Base-by-base conservation (phyloP, 2,888 invertebrate species). In the Gnatocerus cornutus region DNA sequence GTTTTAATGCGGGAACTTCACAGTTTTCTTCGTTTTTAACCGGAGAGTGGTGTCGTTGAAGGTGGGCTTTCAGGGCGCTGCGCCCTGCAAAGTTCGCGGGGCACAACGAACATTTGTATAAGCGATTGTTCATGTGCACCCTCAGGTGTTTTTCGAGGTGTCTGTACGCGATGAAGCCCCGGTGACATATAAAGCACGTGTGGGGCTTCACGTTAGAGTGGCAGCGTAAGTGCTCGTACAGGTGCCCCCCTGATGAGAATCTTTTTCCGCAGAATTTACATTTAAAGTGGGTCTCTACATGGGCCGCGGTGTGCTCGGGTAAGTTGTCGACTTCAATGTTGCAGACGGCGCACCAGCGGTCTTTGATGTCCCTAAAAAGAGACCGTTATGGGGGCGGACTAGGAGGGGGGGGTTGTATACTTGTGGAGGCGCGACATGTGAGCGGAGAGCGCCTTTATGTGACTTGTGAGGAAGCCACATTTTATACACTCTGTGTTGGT, bases 341-440 rank as follows among this genome's bases (percentile, higher is more conserved):
- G 69, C 83, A 83, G 30, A 70, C 53, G 1, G 74, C 71, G 71
- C 83, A 83, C 82, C 82, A 83, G 33, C 69, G 69, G 16, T 75
- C 72, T 65, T 80, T 82, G 39, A 76, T 46, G 14, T 80, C 79
- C 55, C 82, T 82, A 78, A 73, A 63, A 53, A 4, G 4, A 21
- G 21, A 4, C 1, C 1, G 21, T 21, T 21, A 21, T 21, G 21
- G 21, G 4, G 21, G n/a, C n/a, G 30, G 53, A 43, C 6, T 10
- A n/a, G 9, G 12, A 43, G 12, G 27, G 16, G 33, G 7, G 27
- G 7, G 4, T 21, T 27, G 71, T 73, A 74, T 75, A 83, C 83
- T 79, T 79, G 71, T 83, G 83, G 41, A 80, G 65, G 68, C 78
- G 76, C 3, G 79, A 69, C 72, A 83, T 78, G 56, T 83, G 83